Percentiles rank a stretch among this genome's conserved stretches.
Evolutionary conservation across 2,888 invertebrate species (phyloP).

Genomic region (Coelopa pilipes): DNA sequence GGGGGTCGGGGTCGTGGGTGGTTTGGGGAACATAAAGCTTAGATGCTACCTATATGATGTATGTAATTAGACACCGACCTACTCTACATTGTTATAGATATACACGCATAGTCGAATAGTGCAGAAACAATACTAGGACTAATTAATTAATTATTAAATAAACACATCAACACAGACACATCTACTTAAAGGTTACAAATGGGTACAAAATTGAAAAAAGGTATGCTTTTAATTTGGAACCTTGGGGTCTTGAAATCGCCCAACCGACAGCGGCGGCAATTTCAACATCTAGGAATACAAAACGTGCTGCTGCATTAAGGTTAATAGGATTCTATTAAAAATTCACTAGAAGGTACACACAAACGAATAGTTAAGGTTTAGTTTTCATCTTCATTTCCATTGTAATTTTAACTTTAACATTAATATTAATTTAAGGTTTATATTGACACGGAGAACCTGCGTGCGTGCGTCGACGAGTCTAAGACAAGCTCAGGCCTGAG

Average conservation of each 20-base stretch:
- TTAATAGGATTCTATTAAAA: conserved; percentile 33
- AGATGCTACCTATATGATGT: not conserved
- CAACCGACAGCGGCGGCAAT: not conserved
- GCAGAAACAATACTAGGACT: not conserved
- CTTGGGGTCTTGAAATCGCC: conserved; percentile 15
- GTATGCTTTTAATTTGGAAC: conserved; percentile 15
- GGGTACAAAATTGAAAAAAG: conserved; percentile 14
- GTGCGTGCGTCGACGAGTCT: no score
- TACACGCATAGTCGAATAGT: not conserved
- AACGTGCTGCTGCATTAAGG: conserved; percentile 23
- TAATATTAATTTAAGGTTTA: no score
- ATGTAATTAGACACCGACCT: conserved; percentile 24
- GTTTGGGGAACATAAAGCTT: not conserved
- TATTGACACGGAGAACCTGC: no score
- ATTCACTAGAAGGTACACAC: conserved; percentile 28
- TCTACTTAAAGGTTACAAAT: conserved; percentile 18
- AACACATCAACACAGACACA: conserved; percentile 12
- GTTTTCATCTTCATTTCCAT: not conserved
- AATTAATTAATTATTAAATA: not conserved
- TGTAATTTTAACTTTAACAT: no score
- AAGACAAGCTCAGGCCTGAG: no score
- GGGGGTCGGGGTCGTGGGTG: not conserved
- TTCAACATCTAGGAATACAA: conserved; percentile 23
- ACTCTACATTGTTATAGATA: not conserved
- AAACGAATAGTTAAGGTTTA: conserved; percentile 11